Base-by-base conservation (phyloP, 2,888 invertebrate genomes). In the Hypomecis atomaria region DNA sequence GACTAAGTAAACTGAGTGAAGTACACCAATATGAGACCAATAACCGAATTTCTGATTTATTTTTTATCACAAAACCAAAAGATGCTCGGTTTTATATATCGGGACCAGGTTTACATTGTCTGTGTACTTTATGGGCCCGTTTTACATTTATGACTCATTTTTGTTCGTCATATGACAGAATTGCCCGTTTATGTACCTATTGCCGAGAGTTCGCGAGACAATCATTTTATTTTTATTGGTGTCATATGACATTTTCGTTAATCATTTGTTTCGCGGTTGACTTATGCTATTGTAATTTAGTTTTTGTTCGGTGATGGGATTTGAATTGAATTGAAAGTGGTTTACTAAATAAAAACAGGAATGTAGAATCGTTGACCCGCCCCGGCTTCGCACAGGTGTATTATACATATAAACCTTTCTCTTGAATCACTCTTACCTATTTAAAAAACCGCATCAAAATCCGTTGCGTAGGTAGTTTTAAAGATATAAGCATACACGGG, bases 81-180 rank as follows among this genome's bases (percentile, higher is more conserved):
- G 67, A 66, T 70, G 67, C 64, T 68, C 60, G 53, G 66, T 59
- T 61, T 67, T 71, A 42, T 38, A 69, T 71, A 71, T 71, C 65
- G 70, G 69, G 58, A 66, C 48, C 72, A 66, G 67, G 71, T 64
- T 53, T 49, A 64, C 69, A 72, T 72, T 72, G 72, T 69, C 70
- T 69, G 68, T 65, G 43, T 64, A 23, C 55, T 67, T 67, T 56
- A 65, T 65, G 59, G 48, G 10, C 43, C 70, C 70, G 66, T 56
- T 72, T 69, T 72, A 70, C 69, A 72, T 72, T 72, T 72, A 72
- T 69, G 65, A 59, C 62, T 60, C 69, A 58, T 63, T 72, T 72
- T 65, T 67, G 52, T 52, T 60, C 49, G 47, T 50, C 56, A 60
- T 65, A 65, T 60, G 65, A 43, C 42, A 33, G 56, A 53, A 65